Conservation (phyloP, 2,888 invertebrate species). For the Arge pagana region DNA sequence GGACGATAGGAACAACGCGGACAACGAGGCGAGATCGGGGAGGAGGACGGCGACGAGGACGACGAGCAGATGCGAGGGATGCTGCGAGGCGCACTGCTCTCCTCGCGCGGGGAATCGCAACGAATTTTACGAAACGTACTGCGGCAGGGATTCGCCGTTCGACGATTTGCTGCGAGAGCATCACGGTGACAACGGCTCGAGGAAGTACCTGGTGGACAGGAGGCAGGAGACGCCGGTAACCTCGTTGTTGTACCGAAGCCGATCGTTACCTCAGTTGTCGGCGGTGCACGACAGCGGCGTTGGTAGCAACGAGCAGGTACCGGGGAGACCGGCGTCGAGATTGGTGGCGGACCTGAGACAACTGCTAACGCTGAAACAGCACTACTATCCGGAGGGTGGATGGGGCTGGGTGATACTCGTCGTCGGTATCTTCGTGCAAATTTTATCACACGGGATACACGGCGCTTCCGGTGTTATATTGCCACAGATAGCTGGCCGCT, state of each 20-base stretch:
- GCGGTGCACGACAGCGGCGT: conserved; percentile 64
- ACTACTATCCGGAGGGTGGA: conserved; percentile 86
- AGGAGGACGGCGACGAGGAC: not conserved
- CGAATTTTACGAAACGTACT: conserved; percentile 23
- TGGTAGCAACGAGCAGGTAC: conserved; percentile 57
- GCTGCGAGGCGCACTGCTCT: conserved; percentile 14
- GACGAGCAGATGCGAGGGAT: conserved; percentile 23
- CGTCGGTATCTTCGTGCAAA: conserved; percentile 74
- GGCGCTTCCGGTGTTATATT: conserved; percentile 68
- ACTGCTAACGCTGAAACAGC: conserved; percentile 72
- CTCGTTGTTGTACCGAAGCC: conserved; percentile 65
- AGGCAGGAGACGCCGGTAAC: conserved; percentile 28
- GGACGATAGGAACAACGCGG: conserved; percentile 1
- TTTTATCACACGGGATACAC: conserved; percentile 76
- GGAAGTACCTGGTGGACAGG: conserved; percentile 23
- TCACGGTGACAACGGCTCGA: conserved; percentile 2
- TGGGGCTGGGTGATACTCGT: conserved; percentile 85
- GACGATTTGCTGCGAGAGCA: not conserved
- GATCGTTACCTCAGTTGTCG: conserved; percentile 70
- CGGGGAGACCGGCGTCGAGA: conserved; percentile 62
- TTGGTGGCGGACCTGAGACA: conserved; percentile 63
- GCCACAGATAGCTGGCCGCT: conserved; percentile 65
- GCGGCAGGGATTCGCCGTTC: conserved; percentile 12
- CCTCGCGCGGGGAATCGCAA: conserved; percentile 7
- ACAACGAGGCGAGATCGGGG: not conserved